A percentile compares a stretch with the other conserved stretches of the same genome.
These are phyloP conservation scores for Ceraclea dissimilis DNA, from an alignment of 2,888 invertebrate species.

Conservation along the genomic window DNA sequence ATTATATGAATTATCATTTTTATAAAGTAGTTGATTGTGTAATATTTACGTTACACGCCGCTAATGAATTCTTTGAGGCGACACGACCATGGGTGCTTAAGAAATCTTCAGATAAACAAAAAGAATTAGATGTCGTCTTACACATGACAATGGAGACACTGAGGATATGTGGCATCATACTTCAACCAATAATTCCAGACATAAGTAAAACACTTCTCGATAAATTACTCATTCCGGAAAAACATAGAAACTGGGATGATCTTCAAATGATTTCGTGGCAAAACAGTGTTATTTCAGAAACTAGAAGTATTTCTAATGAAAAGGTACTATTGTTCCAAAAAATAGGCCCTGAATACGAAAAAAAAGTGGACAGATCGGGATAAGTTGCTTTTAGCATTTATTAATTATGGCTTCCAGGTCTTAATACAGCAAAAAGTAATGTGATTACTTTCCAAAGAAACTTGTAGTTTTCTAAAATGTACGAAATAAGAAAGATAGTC, in stretches of 20 bases:
- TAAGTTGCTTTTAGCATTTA: too few relatives aligned
- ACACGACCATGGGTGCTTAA: constrained; percentile 84
- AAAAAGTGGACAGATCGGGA: constrained; percentile 1
- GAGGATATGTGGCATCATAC: constrained; percentile 67
- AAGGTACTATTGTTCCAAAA: constrained; percentile 43
- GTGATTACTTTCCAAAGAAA: too few relatives aligned
- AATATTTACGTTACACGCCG: constrained; percentile 63
- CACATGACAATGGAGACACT: constrained; percentile 80
- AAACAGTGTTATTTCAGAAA: constrained; percentile 37
- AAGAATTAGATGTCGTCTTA: constrained; percentile 63
- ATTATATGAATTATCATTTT: constrained; percentile 71
- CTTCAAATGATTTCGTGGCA: constrained; percentile 40
- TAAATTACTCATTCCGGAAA: constrained; percentile 47
- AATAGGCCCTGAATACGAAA: constrained; percentile 30
- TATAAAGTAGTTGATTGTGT: constrained; percentile 76
- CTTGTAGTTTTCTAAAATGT: too few relatives aligned
- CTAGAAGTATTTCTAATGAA: constrained; percentile 38
- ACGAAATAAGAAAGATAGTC: too few relatives aligned
- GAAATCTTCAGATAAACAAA: constrained; percentile 49
- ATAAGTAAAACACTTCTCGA: constrained; percentile 61
- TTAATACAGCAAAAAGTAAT: too few relatives aligned
- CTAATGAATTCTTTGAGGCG: constrained; percentile 82
- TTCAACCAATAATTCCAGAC: constrained; percentile 81
- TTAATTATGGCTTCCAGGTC: too few relatives aligned
- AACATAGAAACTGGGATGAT: constrained; percentile 37